Conservation (phyloP, 1,140 invertebrate species). For the Panagrolaimus sp. region DNA sequence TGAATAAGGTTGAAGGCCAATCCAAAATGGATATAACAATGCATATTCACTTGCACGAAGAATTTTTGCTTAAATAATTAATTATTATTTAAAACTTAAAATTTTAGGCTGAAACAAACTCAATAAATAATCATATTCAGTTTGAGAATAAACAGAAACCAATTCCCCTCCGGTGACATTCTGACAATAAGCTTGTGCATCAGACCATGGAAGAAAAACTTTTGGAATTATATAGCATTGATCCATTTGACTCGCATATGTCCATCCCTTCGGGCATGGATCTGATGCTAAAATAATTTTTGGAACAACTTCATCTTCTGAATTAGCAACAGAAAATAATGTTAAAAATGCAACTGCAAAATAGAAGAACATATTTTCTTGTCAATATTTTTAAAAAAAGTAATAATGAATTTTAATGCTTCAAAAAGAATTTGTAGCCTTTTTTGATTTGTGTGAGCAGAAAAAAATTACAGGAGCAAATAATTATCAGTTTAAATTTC, state of each 20-base stretch:
- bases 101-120: not conserved
- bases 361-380: no score
- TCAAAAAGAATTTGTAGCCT: no score
- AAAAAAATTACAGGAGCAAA: no score
- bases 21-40: not conserved
- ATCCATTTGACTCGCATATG: not conserved
- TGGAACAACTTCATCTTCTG: no score
- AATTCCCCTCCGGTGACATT: conserved; percentile 10
- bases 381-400: no score
- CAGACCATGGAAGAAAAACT: not conserved
- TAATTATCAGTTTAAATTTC: no score
- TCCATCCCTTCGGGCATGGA: not conserved
- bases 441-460: no score
- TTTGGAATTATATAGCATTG: conserved; percentile 2
- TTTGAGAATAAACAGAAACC: not conserved
- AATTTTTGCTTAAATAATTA: not conserved
- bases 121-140: not conserved
- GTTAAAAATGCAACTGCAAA: no score
- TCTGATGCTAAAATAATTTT: no score
- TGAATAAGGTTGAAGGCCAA: not conserved
- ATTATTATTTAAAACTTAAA: not conserved
- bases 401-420: no score
- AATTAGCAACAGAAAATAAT: no score
- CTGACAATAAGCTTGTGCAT: not conserved
- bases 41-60: not conserved